Base-by-base conservation (phyloP, 1,140 invertebrate genomes). In the Drosophila azteca region DNA sequence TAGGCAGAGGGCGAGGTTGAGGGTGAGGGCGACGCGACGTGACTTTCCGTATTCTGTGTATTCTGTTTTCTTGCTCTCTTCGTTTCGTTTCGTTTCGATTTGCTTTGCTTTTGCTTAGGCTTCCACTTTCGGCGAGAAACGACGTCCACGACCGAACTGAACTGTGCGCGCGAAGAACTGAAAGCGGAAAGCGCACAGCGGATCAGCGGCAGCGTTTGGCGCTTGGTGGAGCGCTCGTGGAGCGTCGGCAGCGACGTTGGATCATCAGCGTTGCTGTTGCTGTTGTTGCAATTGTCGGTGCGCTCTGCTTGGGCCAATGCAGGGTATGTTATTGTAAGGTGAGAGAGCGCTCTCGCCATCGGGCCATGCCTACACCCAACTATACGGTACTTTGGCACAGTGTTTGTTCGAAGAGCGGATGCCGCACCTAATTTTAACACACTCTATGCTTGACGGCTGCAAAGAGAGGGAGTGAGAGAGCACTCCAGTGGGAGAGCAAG, bases 71-170 rank as follows among this genome's bases (percentile, higher is more conserved):
- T 46, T 15, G 44, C 44, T 15, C 44, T 46, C 44, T 20, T 50
- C 22, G 15, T 50, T 24, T 22, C 45, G 66, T n/a, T 20, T 50
- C 22, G 15, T 50, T 24, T 22, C 41, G 66, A 9, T 44, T 29
- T 22, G 17, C 35, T 50, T 15, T 41, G 13, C 49, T 50, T 50
- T 22, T 31, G 54, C 73, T 48, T 52, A 11, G 50, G 71, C 44
- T 57, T 48, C 41, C 59, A 78, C 75, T 65, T 71, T 81, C 79
- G 72, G 77, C 61, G 79, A 65, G 78, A 71, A 50, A 45, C 15
- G 39, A 3, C 17, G 54, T 24, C 61, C 20, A 3, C 17, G 54
- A 35, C 61, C 20, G 31, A 31, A 68, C 49, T 58, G 62, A 59
- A 59, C 57, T 59, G 57, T 59, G 41, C 49, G 51, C 70, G 70